phyloP scores from a whole-genome alignment of 2,113 vertebrate species.

The Mus spicilegus region DNA sequence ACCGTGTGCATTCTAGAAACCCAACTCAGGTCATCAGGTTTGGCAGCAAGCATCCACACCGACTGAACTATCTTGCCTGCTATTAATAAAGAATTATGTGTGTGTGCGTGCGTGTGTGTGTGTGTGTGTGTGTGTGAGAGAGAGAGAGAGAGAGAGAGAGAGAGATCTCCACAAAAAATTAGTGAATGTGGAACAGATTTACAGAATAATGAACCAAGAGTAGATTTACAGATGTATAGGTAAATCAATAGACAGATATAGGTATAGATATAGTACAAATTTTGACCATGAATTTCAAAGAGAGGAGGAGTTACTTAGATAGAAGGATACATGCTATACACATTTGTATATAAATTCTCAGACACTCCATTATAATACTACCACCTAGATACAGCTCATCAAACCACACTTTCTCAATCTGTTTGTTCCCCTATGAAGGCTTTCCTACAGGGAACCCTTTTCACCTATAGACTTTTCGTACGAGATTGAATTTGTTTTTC shows the following conservation, averaged over 20 bases:
- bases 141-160: neutral
- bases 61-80: neutral
- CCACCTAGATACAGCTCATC: neutral
- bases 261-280: neutral
- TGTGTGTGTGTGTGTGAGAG: neutral
- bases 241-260: neutral
- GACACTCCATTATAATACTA: neutral
- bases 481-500: neutral
- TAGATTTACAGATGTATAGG: neutral
- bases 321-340: neutral
- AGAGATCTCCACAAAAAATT: neutral
- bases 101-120: too few relatives aligned
- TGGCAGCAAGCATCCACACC: neutral
- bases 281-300: conserved; percentile 37
- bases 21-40: neutral
- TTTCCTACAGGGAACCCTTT: neutral
- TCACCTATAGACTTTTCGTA: neutral
- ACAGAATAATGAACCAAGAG: neutral
- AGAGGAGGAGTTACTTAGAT: neutral
- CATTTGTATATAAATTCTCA: neutral
- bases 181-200: neutral
- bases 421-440: conserved; percentile 14
- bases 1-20: neutral
- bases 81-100: neutral
- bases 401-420: neutral